Conservation (phyloP, 2,888 invertebrate species). For the Thymelicus lineola region DNA sequence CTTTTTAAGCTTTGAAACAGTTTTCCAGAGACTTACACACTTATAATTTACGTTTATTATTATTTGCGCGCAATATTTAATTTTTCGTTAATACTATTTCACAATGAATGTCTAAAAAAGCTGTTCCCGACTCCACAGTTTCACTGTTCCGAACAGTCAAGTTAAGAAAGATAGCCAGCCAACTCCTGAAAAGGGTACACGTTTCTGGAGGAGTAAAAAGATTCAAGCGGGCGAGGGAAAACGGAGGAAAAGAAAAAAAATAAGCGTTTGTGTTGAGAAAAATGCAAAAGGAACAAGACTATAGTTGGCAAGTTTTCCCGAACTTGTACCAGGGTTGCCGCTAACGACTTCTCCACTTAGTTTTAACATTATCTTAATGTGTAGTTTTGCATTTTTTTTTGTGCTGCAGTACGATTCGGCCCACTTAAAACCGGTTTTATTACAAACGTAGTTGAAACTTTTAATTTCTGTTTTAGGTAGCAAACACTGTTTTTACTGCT, state of each 20-base stretch:
- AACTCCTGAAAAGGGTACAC: slow-evolving; percentile 84
- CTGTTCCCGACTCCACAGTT: slow-evolving; percentile 55
- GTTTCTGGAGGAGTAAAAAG: slow-evolving; percentile 76
- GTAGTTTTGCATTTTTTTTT: slow-evolving; percentile 37
- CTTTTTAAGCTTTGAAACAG: no score
- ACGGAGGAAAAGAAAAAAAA: slow-evolving; percentile 56
- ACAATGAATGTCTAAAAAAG: background rate
- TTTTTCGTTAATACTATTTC: no score
- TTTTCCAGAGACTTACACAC: no score
- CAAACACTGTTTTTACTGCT: no score
- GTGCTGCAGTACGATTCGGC: background rate
- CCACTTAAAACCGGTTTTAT: slow-evolving; percentile 23
- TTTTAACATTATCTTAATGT: slow-evolving; percentile 44
- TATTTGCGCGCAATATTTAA: no score
- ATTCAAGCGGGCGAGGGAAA: slow-evolving; percentile 68
- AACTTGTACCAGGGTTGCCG: slow-evolving; percentile 67
- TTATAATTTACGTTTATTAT: no score
- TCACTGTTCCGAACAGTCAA: slow-evolving; percentile 67
- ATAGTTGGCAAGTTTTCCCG: slow-evolving; percentile 80
- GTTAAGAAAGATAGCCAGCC: slow-evolving; percentile 81
- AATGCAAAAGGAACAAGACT: slow-evolving; percentile 79
- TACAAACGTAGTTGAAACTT: slow-evolving; percentile 10
- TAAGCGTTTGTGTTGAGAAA: slow-evolving; percentile 67
- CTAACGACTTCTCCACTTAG: slow-evolving; percentile 48
- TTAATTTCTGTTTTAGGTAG: background rate